Evolutionary conservation across 2,113 vertebrate genomes (phyloP), one percentile per base, ranked within the genome.

Genomic region (Balaeniceps rex): DNA sequence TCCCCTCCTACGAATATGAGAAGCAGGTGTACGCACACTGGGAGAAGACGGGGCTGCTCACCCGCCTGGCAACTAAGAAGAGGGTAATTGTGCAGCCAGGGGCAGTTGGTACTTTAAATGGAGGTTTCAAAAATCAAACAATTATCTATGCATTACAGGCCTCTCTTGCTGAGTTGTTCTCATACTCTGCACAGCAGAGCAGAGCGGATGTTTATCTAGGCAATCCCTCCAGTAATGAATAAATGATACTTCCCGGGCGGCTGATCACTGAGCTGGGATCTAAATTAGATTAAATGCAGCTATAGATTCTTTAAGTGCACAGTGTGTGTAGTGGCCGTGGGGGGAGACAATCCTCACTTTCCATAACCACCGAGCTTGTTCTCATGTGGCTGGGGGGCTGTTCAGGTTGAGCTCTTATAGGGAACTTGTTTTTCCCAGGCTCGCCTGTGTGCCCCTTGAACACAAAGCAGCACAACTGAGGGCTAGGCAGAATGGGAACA

Each of bases 1-100:
- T 99, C 72, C 98, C 99, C 12, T 99, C 99, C 36, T 99, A 99
- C 0, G 99, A 99, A 5, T 99, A 99, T 19, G 98, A 98, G 51
- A 98, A 97, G 83, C 98, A 98, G 76, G 98, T 99, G 38, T 95
- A 98, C 1, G 86, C 94, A 16, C 99, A 99, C 97, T 99, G 99
- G 99, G 99, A 99, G 79, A 97, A 98, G 83, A 98, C 91, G 0
- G 99, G 99, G 7, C 79, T 98, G 72, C 97, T 99, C 24, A 84
- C 96, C 28, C 98, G 98, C 40, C 96, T 99, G 79, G 97, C 97
- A 22, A 46, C 96, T 55, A 99, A 98, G 97, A 99, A 99, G 91
- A 99, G 99, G 99, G 99, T 98, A 84, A 96, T 80, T 77, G n/a
- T 70, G 12, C 38, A 51, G 54, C 54, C 54, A 19, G 54, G 60